phyloP scores from a whole-genome alignment of 2,113 vertebrate genomes.

The Phalacrocorax brasilianus region DNA sequence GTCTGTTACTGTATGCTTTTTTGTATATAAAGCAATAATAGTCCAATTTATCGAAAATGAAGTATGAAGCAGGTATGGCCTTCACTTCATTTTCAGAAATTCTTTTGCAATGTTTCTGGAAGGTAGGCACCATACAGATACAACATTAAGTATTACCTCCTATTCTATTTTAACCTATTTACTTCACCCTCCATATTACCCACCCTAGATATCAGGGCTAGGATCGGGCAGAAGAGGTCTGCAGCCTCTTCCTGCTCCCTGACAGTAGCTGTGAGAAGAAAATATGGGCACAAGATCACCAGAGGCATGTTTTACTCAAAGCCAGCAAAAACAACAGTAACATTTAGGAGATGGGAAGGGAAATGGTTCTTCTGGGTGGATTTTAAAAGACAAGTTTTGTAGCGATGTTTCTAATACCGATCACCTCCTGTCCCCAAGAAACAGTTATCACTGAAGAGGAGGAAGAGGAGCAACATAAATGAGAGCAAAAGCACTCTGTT shows the following conservation, averaged over 20 bases:
- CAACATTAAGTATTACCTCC: neutral
- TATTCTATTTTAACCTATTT: neutral
- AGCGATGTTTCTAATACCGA: neutral
- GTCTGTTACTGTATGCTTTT: neutral
- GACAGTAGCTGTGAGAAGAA: neutral
- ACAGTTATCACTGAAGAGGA: neutral
- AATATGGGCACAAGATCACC: neutral
- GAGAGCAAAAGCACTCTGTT: neutral
- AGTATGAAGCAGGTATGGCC: neutral
- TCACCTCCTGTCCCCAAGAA: neutral
- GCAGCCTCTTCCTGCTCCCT: neutral
- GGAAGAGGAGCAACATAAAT: neutral
- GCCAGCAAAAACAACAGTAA: neutral
- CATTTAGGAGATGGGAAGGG: neutral
- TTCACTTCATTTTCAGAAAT: neutral
- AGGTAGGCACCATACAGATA: neutral
- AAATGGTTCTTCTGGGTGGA: neutral
- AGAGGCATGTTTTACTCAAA: neutral
- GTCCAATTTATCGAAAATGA: neutral
- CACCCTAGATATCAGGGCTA: neutral
- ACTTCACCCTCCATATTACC: neutral
- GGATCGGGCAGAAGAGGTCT: neutral
- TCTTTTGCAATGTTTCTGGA: neutral
- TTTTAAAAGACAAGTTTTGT: neutral
- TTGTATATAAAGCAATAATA: neutral